Conservation (phyloP, 2,888 invertebrate species). For the Drosophila parthenogenetica region DNA sequence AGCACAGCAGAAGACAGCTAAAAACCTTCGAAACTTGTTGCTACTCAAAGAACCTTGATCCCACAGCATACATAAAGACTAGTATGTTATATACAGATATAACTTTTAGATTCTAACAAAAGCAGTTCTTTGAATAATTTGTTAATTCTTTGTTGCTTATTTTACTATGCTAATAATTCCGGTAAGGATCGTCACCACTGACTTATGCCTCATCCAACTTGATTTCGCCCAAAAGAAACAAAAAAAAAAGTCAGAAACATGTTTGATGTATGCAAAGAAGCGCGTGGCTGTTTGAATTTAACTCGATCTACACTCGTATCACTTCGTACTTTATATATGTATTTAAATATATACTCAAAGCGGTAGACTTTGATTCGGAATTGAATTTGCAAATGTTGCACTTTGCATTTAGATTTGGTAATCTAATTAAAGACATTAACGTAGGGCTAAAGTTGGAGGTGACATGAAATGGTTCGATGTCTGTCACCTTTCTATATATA, state of each 20-base stretch:
- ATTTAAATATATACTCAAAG: no score
- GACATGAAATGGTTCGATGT: background rate
- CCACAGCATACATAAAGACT: slow-evolving; percentile 21
- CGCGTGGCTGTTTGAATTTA: slow-evolving; percentile 6
- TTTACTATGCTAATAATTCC: slow-evolving; percentile 75
- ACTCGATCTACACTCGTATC: background rate
- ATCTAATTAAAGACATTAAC: slow-evolving; percentile 15
- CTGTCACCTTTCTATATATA: background rate
- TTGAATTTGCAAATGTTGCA: slow-evolving; percentile 1
- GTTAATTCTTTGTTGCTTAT: slow-evolving; percentile 43
- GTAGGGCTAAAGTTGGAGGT: slow-evolving; percentile 21
- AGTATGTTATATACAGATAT: slow-evolving; percentile 4
- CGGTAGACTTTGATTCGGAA: background rate
- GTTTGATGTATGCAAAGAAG: slow-evolving; percentile 28
- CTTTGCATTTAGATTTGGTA: background rate
- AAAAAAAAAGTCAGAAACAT: slow-evolving; percentile 15
- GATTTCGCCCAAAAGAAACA: background rate
- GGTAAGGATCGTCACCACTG: slow-evolving; percentile 62
- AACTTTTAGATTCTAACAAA: slow-evolving; percentile 48
- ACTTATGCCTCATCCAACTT: slow-evolving; percentile 39
- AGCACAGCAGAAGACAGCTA: background rate
- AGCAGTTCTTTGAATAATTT: slow-evolving; percentile 63
- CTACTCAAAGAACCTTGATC: slow-evolving; percentile 50
- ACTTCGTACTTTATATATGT: no score
- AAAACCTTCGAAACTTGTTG: slow-evolving; percentile 54